phyloP scores from a whole-genome alignment of 2,797 vertebrate genomes.

The Hypotaenidia philippensis region DNA sequence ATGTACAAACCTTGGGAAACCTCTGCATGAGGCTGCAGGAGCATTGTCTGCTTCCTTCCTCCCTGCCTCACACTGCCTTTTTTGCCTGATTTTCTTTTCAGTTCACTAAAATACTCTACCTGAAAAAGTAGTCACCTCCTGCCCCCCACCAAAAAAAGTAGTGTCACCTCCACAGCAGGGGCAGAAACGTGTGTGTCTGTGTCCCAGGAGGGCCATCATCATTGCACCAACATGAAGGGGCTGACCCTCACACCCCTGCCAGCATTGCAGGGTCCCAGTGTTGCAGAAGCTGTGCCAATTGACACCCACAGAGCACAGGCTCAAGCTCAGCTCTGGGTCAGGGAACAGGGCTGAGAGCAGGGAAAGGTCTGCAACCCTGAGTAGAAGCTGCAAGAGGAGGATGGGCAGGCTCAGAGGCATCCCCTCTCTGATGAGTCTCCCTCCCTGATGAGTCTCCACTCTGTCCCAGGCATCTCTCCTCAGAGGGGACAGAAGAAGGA shows the following conservation, averaged over 20 bases:
- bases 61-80: neutral
- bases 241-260: neutral
- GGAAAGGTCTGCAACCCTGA: neutral
- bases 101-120: neutral
- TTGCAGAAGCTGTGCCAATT: neutral
- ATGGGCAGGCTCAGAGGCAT: neutral
- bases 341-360: neutral
- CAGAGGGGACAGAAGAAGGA: neutral
- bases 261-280: accelerated
- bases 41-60: neutral
- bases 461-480: neutral
- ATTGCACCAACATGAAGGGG: accelerated
- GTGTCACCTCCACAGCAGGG: neutral
- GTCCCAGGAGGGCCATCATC: accelerated
- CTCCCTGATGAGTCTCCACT: neutral
- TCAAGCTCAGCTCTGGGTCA: neutral
- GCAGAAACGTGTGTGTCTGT: neutral
- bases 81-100: neutral
- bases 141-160: too few relatives aligned
- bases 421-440: neutral
- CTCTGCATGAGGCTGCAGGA: accelerated
- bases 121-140: neutral
- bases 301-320: accelerated
- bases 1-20: neutral
- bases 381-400: neutral